These are phyloP conservation scores for Dipus sagitta DNA, from an alignment of 2,797 vertebrate genomes.

Conservation along the genomic window DNA sequence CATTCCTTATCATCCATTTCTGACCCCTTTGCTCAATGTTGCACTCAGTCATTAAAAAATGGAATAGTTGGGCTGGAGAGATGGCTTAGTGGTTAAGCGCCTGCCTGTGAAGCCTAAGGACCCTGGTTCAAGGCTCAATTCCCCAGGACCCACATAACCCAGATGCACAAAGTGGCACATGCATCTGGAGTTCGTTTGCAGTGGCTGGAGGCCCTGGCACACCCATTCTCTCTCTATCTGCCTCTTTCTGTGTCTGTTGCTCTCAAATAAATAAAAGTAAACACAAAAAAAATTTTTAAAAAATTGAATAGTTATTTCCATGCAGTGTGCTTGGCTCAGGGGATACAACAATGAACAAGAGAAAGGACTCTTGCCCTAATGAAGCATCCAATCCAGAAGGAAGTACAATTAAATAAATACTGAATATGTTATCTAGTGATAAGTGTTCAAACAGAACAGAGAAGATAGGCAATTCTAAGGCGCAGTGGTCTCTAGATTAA, in stretches of 20 bases:
- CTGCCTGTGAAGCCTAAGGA: too few species aligned
- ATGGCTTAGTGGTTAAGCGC: too few species aligned
- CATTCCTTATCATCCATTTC: not conserved
- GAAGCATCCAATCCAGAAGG: not conserved
- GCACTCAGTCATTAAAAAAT: slow-evolving; percentile 17
- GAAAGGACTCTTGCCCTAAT: not conserved
- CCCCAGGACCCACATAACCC: too few species aligned
- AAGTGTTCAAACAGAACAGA: not conserved
- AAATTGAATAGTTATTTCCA: not conserved
- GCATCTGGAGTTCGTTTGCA: too few species aligned
- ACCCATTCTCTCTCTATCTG: too few species aligned
- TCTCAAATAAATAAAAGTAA: too few species aligned
- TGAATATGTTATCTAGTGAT: not conserved
- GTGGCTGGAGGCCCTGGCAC: too few species aligned
- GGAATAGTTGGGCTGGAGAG: not conserved
- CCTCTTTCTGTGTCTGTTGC: too few species aligned
- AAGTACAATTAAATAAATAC: slow-evolving; percentile 51
- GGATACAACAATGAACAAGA: slow-evolving; percentile 17
- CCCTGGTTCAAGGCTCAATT: too few species aligned
- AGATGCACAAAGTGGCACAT: too few species aligned
- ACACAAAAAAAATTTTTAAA: not conserved
- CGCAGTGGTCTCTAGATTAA: not conserved
- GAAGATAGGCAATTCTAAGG: not conserved
- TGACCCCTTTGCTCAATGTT: not conserved
- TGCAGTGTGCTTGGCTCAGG: not conserved